A percentile compares a stretch with the other conserved stretches of the same genome.
These are phyloP conservation scores for Drosophila novamexicana DNA, from an alignment of 1,140 invertebrate species.

Conservation along the genomic window DNA sequence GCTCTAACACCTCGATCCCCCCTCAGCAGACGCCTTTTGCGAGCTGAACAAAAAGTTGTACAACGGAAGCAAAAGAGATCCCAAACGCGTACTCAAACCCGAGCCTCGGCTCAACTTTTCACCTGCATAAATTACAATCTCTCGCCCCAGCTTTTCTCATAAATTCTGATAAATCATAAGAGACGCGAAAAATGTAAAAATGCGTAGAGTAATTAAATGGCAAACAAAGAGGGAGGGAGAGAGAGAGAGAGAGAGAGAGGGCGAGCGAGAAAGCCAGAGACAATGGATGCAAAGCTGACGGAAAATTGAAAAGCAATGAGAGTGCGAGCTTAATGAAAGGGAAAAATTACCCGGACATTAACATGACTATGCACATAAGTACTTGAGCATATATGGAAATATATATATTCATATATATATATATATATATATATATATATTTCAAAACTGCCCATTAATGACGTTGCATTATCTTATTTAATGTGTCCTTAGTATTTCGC, in stretches of 20 bases:
- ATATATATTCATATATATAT: neutral
- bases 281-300: conserved; percentile 18
- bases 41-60: conserved; percentile 40
- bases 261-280: neutral
- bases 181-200: conserved; percentile 50
- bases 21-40: neutral
- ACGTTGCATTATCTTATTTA: conserved; percentile 21
- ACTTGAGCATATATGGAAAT: neutral
- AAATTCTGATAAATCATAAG: conserved; percentile 69
- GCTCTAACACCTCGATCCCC: neutral
- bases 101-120: conserved; percentile 46
- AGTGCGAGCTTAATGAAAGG: conserved; percentile 61
- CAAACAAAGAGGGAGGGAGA: neutral
- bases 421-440: neutral
- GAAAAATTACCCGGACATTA: conserved; percentile 50
- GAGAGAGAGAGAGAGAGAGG: conserved; percentile 3
- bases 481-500: conserved; percentile 44
- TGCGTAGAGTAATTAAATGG: conserved; percentile 66
- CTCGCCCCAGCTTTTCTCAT: conserved; percentile 26
- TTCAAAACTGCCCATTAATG: conserved; percentile 20
- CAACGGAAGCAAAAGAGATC: conserved; percentile 9
- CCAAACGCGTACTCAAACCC: neutral
- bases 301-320: conserved; percentile 52
- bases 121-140: conserved; percentile 70
- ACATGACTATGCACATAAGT: conserved; percentile 23